phyloP scores from a whole-genome alignment of 2,888 invertebrate genomes.

The Pandemis heparana region DNA sequence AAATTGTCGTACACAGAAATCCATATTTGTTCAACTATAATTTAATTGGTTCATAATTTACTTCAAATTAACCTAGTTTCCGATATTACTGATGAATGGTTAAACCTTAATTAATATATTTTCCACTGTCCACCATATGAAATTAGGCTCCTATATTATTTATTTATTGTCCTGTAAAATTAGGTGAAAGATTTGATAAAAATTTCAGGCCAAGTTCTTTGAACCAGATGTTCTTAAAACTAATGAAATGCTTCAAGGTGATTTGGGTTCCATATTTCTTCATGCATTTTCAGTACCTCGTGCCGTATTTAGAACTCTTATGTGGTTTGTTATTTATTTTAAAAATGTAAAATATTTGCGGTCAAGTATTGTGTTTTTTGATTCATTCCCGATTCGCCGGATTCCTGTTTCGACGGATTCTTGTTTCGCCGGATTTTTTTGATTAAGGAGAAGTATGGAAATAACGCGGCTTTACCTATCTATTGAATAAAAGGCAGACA shows the following conservation, averaged over 20 bases:
- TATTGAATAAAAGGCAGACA: no score
- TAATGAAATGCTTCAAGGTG: background rate
- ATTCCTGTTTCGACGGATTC: no score
- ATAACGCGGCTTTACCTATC: no score
- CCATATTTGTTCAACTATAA: constrained; percentile 47
- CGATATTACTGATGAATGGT: constrained; percentile 8
- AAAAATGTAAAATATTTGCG: background rate
- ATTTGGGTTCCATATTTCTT: background rate
- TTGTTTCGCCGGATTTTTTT: no score
- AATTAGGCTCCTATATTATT: background rate
- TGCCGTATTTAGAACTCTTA: background rate
- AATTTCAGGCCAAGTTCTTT: background rate
- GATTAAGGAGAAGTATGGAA: no score
- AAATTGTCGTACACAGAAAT: constrained; percentile 52
- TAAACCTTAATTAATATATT: constrained; percentile 15
- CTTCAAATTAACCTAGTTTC: background rate
- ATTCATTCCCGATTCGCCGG: background rate
- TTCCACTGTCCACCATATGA: background rate
- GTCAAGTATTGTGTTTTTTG: background rate
- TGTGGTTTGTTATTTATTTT: background rate
- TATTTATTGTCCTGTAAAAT: background rate
- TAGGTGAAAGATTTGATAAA: background rate
- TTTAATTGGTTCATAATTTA: background rate
- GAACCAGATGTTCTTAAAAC: background rate
- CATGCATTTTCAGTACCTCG: background rate